A percentile compares a stretch with the other conserved stretches of the same genome.
Conservation (phyloP, 2,888 invertebrate species). For the Eremobia ochroleuca region DNA sequence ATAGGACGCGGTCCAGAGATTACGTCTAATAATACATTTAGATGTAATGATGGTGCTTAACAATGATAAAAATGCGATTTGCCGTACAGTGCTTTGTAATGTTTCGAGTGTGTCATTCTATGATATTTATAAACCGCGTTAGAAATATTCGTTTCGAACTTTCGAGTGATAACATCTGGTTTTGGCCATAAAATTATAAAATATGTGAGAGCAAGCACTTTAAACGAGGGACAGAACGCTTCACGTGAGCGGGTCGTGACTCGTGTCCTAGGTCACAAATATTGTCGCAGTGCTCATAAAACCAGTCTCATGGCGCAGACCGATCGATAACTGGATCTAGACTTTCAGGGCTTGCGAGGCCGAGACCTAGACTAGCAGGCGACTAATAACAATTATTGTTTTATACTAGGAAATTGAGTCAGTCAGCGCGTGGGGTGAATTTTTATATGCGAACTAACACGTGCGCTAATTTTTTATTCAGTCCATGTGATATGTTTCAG, state of each 20-base stretch:
- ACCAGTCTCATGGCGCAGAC: conserved; percentile 67
- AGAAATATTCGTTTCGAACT: conserved; percentile 19
- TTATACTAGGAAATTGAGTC: conserved; percentile 64
- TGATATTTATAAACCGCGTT: conserved; percentile 29
- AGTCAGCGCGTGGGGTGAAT: conserved; percentile 50
- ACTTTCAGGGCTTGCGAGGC: conserved; percentile 70
- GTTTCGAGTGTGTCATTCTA: background rate
- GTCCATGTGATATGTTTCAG: conserved; percentile 13
- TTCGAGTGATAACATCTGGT: conserved; percentile 37
- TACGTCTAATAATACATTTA: conserved; percentile 23
- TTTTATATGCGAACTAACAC: conserved; percentile 56
- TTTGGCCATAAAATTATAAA: conserved; percentile 27
- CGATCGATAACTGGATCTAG: conserved; percentile 79
- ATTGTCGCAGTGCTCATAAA: conserved; percentile 69
- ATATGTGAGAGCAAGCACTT: conserved; percentile 17
- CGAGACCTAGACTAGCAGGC: conserved; percentile 75
- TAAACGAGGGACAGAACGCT: conserved; percentile 24
- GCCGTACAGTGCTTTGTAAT: conserved; percentile 5
- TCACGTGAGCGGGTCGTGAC: conserved; percentile 47
- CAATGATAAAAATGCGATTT: conserved; percentile 20
- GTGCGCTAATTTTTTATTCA: conserved; percentile 51
- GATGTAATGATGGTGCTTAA: conserved; percentile 18
- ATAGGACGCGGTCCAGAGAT: conserved; percentile 40
- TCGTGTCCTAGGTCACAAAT: conserved; percentile 59
- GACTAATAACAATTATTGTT: conserved; percentile 61